A percentile compares a stretch with the other conserved stretches of the same genome.
phyloP scores from a whole-genome alignment of 2,888 invertebrate genomes.

The Metellina segmentata region DNA sequence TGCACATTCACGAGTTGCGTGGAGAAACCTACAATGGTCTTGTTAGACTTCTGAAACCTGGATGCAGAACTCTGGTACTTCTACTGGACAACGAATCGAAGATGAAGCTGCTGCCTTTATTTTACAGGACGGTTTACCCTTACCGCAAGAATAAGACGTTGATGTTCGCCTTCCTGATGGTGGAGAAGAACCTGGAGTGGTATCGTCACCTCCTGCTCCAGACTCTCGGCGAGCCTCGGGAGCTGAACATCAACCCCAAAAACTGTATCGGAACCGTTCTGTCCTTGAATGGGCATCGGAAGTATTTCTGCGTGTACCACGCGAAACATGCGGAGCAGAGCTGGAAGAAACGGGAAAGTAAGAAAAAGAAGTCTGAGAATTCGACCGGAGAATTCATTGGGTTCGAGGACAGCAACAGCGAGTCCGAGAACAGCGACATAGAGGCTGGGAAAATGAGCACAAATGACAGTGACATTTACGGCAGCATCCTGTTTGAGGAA shows the following conservation, averaged over 20 bases:
- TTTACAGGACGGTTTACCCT: slow-evolving; percentile 96
- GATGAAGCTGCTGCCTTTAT: slow-evolving; percentile 91
- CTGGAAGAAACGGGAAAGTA: slow-evolving; percentile 27
- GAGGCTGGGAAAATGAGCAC: slow-evolving; percentile 80
- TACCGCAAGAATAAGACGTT: slow-evolving; percentile 98
- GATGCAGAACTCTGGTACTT: slow-evolving; percentile 94
- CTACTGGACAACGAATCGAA: slow-evolving; percentile 94
- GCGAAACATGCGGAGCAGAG: slow-evolving; percentile 86
- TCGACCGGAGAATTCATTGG: slow-evolving; percentile 87
- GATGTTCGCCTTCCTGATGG: slow-evolving; percentile 94
- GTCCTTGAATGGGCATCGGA: slow-evolving; percentile 96
- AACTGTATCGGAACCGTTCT: slow-evolving; percentile 97
- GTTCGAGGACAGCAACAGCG: slow-evolving; percentile 86
- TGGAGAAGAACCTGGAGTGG: slow-evolving; percentile 96
- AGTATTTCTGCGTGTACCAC: slow-evolving; percentile 99
- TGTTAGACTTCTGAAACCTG: slow-evolving; percentile 94
- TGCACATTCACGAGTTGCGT: slow-evolving; percentile 93
- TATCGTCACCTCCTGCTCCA: slow-evolving; percentile 93
- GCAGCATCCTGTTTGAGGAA: slow-evolving; percentile 85
- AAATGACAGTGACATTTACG: slow-evolving; percentile 76
- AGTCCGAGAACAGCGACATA: slow-evolving; percentile 81
- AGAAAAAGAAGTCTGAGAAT: slow-evolving; percentile 32
- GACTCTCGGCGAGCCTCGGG: slow-evolving; percentile 90
- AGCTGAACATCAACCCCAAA: slow-evolving; percentile 94
- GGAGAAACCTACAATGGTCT: slow-evolving; percentile 97